A percentile compares a stretch with the other conserved stretches of the same genome.
phyloP scores from a whole-genome alignment of 2,797 vertebrate species.

The Percopsis omiscomaycus region DNA sequence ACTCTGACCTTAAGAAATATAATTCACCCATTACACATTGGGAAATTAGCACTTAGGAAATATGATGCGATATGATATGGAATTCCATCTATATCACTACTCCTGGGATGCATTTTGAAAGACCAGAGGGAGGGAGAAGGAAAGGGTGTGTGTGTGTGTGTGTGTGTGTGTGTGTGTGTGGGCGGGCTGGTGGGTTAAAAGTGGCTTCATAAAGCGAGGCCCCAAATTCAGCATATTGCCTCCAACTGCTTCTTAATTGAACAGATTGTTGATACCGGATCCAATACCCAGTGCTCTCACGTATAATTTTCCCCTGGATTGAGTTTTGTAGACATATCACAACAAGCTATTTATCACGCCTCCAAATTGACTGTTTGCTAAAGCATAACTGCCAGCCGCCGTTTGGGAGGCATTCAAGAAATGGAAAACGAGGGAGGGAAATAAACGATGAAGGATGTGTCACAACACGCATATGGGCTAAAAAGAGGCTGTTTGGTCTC shows the following conservation, averaged over 20 bases:
- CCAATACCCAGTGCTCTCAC: slow-evolving; percentile 87
- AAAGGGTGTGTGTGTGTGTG: slow-evolving; percentile 14
- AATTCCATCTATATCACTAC: slow-evolving; percentile 65
- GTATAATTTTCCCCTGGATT: slow-evolving; percentile 91
- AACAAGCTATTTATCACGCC: slow-evolving; percentile 92
- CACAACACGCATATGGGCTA: slow-evolving; percentile 70
- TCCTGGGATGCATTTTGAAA: slow-evolving; percentile 54
- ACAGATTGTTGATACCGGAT: slow-evolving; percentile 92
- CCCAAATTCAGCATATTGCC: slow-evolving; percentile 85
- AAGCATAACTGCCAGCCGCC: slow-evolving; percentile 90
- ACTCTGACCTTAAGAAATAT: slow-evolving; percentile 78
- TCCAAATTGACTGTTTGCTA: slow-evolving; percentile 95
- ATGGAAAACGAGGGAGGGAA: slow-evolving; percentile 50
- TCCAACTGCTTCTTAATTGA: slow-evolving; percentile 93
- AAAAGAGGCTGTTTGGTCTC: slow-evolving; percentile 71
- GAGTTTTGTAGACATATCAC: slow-evolving; percentile 89
- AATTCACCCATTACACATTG: slow-evolving; percentile 76
- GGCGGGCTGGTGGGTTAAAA: slow-evolving; percentile 17
- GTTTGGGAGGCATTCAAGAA: slow-evolving; percentile 88
- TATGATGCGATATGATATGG: slow-evolving; percentile 71
- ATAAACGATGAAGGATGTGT: slow-evolving; percentile 76
- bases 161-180: slow-evolving; percentile 20
- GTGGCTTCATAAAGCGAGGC: slow-evolving; percentile 70
- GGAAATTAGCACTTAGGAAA: slow-evolving; percentile 78
- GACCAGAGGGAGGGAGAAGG: slow-evolving; percentile 13